Percentiles rank a stretch among this genome's conserved stretches.
Evolutionary conservation across 1,140 invertebrate genomes (phyloP).

Genomic region (Chlorops oryzae): DNA sequence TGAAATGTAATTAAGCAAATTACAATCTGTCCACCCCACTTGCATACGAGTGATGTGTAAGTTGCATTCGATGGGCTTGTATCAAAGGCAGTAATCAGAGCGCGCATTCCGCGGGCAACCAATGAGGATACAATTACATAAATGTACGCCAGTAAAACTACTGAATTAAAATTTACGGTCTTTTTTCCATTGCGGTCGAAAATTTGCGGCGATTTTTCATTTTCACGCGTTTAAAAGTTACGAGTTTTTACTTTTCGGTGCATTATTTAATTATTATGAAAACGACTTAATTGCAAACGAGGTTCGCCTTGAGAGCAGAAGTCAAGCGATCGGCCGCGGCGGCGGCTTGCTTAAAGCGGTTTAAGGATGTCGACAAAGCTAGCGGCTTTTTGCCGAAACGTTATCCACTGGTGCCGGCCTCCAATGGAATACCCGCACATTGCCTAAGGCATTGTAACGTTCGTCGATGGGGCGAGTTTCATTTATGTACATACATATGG

Average conservation of each 20-base stretch:
- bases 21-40: conserved; percentile 22
- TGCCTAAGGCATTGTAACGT: too few relatives aligned
- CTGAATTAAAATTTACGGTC: too few relatives aligned
- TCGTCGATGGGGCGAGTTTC: too few relatives aligned
- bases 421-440: too few relatives aligned
- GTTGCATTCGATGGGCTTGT: too few relatives aligned
- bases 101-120: too few relatives aligned
- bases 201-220: conserved; percentile 12
- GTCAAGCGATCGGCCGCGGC: background rate
- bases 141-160: too few relatives aligned
- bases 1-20: conserved; percentile 45
- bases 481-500: too few relatives aligned
- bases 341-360: background rate
- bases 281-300: conserved; percentile 40
- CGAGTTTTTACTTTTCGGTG: conserved; percentile 3
- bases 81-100: too few relatives aligned
- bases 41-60: too few relatives aligned
- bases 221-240: conserved; percentile 9
- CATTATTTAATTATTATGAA: conserved; percentile 45
- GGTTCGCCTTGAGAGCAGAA: background rate
- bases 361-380: background rate
- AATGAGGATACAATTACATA: too few relatives aligned
- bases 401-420: background rate
- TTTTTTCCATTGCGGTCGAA: too few relatives aligned
- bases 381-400: background rate